phyloP scores from a whole-genome alignment of 2,888 invertebrate genomes.

The Eristalis arbustorum region DNA sequence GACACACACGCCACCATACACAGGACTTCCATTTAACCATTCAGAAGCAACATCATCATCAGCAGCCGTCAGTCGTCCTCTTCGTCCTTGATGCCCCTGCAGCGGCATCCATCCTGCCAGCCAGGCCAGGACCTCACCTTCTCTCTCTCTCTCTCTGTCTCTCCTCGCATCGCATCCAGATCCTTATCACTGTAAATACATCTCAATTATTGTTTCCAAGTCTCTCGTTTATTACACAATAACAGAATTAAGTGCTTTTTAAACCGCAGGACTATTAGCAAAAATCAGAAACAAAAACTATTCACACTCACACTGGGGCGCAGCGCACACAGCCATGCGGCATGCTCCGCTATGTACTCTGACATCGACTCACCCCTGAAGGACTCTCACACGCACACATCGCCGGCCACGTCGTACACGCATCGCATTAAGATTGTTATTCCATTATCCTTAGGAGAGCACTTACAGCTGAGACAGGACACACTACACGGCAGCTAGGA shows the following conservation, averaged over 20 bases:
- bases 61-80: conserved; percentile 45
- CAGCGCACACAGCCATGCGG: conserved; percentile 36
- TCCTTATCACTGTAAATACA: conserved; percentile 64
- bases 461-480: not conserved
- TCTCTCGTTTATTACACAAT: conserved; percentile 74
- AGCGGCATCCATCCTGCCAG: conserved; percentile 34
- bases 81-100: conserved; percentile 20
- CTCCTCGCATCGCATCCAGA: too few relatives aligned
- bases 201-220: conserved; percentile 72
- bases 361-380: conserved; percentile 1
- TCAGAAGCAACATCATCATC: conserved; percentile 60
- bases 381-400: conserved; percentile 15
- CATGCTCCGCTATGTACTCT: not conserved
- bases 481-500: conserved; percentile 28
- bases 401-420: not conserved
- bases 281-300: conserved; percentile 71
- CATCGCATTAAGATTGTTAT: conserved; percentile 62
- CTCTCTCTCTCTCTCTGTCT: too few relatives aligned
- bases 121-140: too few relatives aligned
- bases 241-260: conserved; percentile 75
- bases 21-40: conserved; percentile 41
- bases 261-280: conserved; percentile 72
- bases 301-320: conserved; percentile 57
- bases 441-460: conserved; percentile 59
- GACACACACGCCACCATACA: not conserved